These are phyloP conservation scores for Zosterops lateralis DNA, from an alignment of 2,113 vertebrate species.

Conservation along the genomic window DNA sequence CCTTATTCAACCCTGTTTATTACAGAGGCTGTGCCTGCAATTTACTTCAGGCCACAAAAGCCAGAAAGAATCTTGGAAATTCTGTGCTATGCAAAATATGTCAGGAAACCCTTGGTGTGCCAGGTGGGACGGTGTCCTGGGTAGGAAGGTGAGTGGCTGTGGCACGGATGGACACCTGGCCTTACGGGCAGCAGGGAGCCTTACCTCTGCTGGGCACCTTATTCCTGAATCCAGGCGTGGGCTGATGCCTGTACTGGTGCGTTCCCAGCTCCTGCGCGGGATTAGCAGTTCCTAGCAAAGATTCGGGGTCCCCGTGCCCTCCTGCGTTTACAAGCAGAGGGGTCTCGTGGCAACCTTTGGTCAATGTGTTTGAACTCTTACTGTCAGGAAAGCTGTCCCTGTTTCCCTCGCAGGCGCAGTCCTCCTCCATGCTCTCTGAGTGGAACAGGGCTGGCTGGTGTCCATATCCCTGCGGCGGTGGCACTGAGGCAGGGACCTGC, in stretches of 20 bases:
- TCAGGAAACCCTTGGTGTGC: neutral
- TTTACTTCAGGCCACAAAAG: neutral
- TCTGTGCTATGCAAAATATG: neutral
- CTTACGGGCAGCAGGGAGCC: neutral
- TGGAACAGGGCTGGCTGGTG: conserved; percentile 78
- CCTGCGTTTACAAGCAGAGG: conserved; percentile 70
- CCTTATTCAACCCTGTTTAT: neutral
- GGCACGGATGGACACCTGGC: neutral
- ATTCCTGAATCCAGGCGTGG: conserved; percentile 65
- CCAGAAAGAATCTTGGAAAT: neutral
- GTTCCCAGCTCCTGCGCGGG: conserved; percentile 80
- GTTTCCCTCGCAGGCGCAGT: conserved; percentile 75
- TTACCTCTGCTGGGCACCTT: conserved; percentile 86
- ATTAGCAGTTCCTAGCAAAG: conserved; percentile 81
- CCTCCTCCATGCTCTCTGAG: conserved; percentile 98
- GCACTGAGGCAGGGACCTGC: conserved; percentile 42
- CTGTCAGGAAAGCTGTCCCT: conserved; percentile 80
- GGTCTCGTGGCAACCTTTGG: conserved; percentile 79
- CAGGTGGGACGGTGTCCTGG: neutral
- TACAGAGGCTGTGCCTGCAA: neutral
- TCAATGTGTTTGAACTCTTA: conserved; percentile 72
- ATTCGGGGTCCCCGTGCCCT: conserved; percentile 78
- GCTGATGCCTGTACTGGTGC: conserved; percentile 80
- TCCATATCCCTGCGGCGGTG: conserved; percentile 45
- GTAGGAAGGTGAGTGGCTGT: neutral